These are phyloP conservation scores for Prorops nasuta DNA, from an alignment of 1,140 invertebrate species.

Conservation along the genomic window DNA sequence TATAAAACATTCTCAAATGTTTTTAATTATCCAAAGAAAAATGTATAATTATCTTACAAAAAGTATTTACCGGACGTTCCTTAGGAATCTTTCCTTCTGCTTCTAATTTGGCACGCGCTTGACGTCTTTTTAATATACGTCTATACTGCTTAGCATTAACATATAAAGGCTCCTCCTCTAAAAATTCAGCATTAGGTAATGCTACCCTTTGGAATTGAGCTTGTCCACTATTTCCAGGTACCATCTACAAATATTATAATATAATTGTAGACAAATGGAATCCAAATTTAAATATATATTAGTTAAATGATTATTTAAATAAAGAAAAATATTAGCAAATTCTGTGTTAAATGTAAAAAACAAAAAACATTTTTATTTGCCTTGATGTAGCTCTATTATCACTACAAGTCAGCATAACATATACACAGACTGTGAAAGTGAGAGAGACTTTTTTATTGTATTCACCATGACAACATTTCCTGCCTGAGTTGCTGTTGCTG, in stretches of 20 bases:
- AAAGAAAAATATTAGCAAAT: neutral
- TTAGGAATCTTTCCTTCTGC: conserved; percentile 94
- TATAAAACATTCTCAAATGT: conserved; percentile 52
- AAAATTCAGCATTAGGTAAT: conserved; percentile 67
- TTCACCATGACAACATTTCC: conserved; percentile 67
- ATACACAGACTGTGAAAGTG: conserved; percentile 45
- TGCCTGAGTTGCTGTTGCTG: conserved; percentile 66
- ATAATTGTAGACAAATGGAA: neutral
- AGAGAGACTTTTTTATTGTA: conserved; percentile 44
- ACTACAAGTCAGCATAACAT: conserved; percentile 49
- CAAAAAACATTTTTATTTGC: neutral
- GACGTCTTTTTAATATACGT: conserved; percentile 84
- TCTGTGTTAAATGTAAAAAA: neutral
- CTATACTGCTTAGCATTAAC: conserved; percentile 99
- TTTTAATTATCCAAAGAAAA: conserved; percentile 8
- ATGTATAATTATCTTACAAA: neutral
- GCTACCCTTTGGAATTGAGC: conserved; percentile 66
- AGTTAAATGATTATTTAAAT: neutral
- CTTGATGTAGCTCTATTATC: conserved; percentile 44
- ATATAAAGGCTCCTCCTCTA: conserved; percentile 93
- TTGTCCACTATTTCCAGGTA: conserved; percentile 62
- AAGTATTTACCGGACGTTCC: conserved; percentile 76
- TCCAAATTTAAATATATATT: neutral
- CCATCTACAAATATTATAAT: conserved; percentile 55
- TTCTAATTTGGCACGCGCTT: conserved; percentile 87